Evolutionary conservation across 1,140 invertebrate species (phyloP).

Genomic region (Maniola jurtina): DNA sequence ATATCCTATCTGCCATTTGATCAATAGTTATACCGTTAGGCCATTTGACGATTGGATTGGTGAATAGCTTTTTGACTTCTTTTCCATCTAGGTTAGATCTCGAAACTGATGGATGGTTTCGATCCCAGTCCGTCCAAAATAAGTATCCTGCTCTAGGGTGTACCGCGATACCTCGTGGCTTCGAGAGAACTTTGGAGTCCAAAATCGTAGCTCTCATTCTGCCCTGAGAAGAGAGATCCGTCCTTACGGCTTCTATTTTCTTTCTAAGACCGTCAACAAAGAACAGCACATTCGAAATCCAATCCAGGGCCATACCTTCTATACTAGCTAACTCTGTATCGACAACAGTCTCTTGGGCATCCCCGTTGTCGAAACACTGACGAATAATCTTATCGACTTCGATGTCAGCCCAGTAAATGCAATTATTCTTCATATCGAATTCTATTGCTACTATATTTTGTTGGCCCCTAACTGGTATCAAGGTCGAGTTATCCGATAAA

Average conservation of each 20-base stretch:
- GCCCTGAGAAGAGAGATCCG: slow-evolving; percentile 83
- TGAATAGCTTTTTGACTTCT: slow-evolving; percentile 85
- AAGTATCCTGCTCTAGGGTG: slow-evolving; percentile 91
- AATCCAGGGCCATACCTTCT: slow-evolving; percentile 96
- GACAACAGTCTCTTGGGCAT: slow-evolving; percentile 84
- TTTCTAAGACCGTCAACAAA: slow-evolving; percentile 91
- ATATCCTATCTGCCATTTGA: slow-evolving; percentile 88
- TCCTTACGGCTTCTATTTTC: slow-evolving; percentile 89
- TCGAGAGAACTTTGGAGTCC: slow-evolving; percentile 84
- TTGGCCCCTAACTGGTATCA: slow-evolving; percentile 84
- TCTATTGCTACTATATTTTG: slow-evolving; percentile 93
- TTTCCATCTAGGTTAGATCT: slow-evolving; percentile 92
- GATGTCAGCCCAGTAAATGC: slow-evolving; percentile 94
- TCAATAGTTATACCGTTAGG: slow-evolving; percentile 94
- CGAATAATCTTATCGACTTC: slow-evolving; percentile 88
- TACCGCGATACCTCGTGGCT: slow-evolving; percentile 92
- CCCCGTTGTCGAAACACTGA: slow-evolving; percentile 87
- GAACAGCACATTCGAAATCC: slow-evolving; percentile 95
- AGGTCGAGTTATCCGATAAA: slow-evolving; percentile 80
- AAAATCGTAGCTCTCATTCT: slow-evolving; percentile 89
- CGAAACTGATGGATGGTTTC: slow-evolving; percentile 86
- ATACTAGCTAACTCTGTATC: slow-evolving; percentile 88
- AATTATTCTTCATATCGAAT: slow-evolving; percentile 91
- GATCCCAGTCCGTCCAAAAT: slow-evolving; percentile 97
- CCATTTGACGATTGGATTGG: slow-evolving; percentile 86